Evolutionary conservation across 1,140 invertebrate genomes (phyloP), one percentile per base, ranked within the genome.

Genomic region (Leptonema lineaticorne): DNA sequence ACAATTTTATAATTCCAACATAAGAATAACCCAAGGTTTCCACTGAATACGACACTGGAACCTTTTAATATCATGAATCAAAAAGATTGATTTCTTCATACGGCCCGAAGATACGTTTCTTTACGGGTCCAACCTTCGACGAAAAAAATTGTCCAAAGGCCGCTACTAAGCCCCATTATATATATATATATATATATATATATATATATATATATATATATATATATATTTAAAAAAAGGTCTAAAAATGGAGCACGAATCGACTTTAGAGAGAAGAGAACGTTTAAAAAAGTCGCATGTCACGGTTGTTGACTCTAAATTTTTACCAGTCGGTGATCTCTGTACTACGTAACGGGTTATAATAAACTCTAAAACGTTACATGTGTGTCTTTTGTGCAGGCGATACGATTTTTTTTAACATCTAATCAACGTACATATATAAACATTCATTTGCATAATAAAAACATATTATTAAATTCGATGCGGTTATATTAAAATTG

Each of bases 171-270:
- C 24, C 50, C 27, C 50, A 22, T 53, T 53, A 53, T 33, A 33
- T 33, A 11, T 6, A 33, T 16, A 16, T 2, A 4, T 9, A 41
- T 9, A 41, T n/a, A n/a, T n/a, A n/a, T n/a, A n/a, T 53, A 53
- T 33, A 33, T 33, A 11, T 6, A 33, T 16, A 16, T 2, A 4
- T 9, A 41, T 9, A 41, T 53, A 53, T 33, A 33, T 33, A 11
- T 6, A 33, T 16, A 16, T 2, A 4, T 9, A 41, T 9, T 14
- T 3, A 41, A 41, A 41, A 41, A 41, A 41, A 4, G 6, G 9
- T 24, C 50, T 53, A 53, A 53, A 53, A 26, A 14, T n/a, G 27
- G 50, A 53, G 20, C 22, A 53, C 14, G 50, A 53, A 53, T 53
- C 24, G 22, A 22, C 50, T 53, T 53, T 18, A 7, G 18, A 11